Base-by-base conservation (phyloP, 2,113 vertebrate species). In the Hipposideros armiger region DNA sequence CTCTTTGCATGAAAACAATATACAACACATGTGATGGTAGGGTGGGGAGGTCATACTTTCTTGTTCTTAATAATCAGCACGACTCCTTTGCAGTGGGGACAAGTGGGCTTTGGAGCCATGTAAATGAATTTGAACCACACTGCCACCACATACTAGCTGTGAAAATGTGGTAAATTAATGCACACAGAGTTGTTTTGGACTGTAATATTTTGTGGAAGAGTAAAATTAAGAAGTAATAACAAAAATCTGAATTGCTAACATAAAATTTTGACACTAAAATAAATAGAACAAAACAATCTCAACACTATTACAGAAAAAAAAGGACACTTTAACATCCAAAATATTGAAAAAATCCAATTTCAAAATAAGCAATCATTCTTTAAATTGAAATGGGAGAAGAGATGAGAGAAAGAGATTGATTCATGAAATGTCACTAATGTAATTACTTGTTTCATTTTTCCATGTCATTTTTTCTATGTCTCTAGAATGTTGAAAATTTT, bases 1-100 rank as follows among this genome's bases (percentile, higher is more conserved):
- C 22, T 88, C 70, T 67, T 28, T n/a, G 14, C 66, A 58, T 84
- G 47, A 54, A 81, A 97, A 93, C 64, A 62, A 7, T 50, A 84
- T 22, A 45, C 15, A 73, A 50, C 36, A 17, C 17, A 4, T n/a
- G 24, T 36, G 17, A 16, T 42, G 15, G n/a, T 14, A 32, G 13
- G 16, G 20, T 26, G 11, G 26, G 22, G 36, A 8, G 62, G n/a
- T 45, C 36, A 13, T 2, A 45, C 13, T 60, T n/a, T 42, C 45
- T 50, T 30, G 5, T 87, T 22, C 16, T 20, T 19, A 32, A 0
- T 45, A 58, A 56, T 58, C 52, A 56, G 8, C 7, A 60, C 26
- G 22, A 76, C 14, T 20, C 7, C 19, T 64, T 72, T 70, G 8
- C 19, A 15, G 24, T 36, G 24, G 15, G 3, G 17, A 7, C 30